These are phyloP conservation scores for Synergus japonicus DNA, from an alignment of 2,888 invertebrate species.

Conservation along the genomic window DNA sequence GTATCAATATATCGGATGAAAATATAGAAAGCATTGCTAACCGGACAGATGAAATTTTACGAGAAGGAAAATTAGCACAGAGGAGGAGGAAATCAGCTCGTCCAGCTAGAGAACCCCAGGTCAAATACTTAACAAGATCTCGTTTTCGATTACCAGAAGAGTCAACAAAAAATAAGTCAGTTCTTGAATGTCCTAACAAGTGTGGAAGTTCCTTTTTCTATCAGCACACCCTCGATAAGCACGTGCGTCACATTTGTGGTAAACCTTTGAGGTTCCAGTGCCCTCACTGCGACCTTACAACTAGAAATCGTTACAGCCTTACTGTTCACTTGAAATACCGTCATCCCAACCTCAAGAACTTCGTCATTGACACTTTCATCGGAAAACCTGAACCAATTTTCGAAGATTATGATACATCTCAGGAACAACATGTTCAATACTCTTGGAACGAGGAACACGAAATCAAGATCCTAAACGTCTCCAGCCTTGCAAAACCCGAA, in stretches of 20 bases:
- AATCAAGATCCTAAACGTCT: conserved; percentile 24
- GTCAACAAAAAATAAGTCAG: neutral
- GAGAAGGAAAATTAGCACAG: neutral
- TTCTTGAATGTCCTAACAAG: conserved; percentile 49
- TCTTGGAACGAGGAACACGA: conserved; percentile 29
- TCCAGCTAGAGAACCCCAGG: neutral
- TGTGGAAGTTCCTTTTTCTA: conserved; percentile 68
- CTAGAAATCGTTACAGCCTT: conserved; percentile 8
- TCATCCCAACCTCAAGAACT: conserved; percentile 22
- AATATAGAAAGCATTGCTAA: conserved; percentile 20
- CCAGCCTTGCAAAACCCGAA: conserved; percentile 12
- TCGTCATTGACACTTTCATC: conserved; percentile 1
- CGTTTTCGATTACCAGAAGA: conserved; percentile 1
- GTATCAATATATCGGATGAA: conserved; percentile 28
- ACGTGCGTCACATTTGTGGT: conserved; percentile 66
- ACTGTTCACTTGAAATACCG: conserved; percentile 13
- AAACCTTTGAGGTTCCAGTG: conserved; percentile 67
- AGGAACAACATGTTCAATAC: neutral
- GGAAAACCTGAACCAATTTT: conserved; percentile 18
- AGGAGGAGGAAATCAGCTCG: neutral
- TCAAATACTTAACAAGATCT: conserved; percentile 25
- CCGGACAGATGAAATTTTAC: neutral
- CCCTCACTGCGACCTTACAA: conserved; percentile 52
- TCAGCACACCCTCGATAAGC: conserved; percentile 63
- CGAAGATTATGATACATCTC: conserved; percentile 12